phyloP scores from a whole-genome alignment of 2,888 invertebrate genomes.

The Papilio elwesi region DNA sequence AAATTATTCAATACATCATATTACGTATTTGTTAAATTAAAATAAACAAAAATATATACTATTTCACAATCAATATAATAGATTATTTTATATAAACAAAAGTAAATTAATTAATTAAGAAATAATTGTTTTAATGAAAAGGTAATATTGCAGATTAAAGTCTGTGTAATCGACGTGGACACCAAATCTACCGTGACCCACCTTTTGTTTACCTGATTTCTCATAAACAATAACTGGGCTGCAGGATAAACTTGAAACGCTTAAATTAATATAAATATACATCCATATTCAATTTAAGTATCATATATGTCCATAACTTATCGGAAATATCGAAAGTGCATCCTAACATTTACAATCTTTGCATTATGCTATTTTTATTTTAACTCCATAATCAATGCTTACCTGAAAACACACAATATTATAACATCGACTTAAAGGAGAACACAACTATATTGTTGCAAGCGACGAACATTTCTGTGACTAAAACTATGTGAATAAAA shows the following conservation, averaged over 20 bases:
- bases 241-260: conserved; percentile 27
- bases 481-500: too few species aligned
- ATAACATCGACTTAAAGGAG: conserved; percentile 37
- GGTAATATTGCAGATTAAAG: conserved; percentile 34
- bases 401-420: conserved; percentile 59
- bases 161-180: conserved; percentile 15
- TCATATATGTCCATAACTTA: conserved; percentile 27
- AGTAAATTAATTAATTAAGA: background rate
- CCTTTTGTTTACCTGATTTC: conserved; percentile 50
- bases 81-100: background rate
- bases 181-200: conserved; percentile 45
- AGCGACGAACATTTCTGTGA: too few species aligned
- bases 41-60: background rate
- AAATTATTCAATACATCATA: too few species aligned
- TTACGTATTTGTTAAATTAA: background rate
- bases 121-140: conserved; percentile 30
- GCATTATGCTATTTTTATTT: background rate
- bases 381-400: conserved; percentile 53
- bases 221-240: conserved; percentile 40
- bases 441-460: too few species aligned
- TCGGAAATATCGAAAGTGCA: background rate
- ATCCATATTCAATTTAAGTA: conserved; percentile 31
- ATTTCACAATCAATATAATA: too few species aligned
- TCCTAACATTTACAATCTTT: conserved; percentile 1
- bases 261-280: conserved; percentile 30